Conservation (phyloP, 1,140 invertebrate species). For the Odontomachus brunneus region DNA sequence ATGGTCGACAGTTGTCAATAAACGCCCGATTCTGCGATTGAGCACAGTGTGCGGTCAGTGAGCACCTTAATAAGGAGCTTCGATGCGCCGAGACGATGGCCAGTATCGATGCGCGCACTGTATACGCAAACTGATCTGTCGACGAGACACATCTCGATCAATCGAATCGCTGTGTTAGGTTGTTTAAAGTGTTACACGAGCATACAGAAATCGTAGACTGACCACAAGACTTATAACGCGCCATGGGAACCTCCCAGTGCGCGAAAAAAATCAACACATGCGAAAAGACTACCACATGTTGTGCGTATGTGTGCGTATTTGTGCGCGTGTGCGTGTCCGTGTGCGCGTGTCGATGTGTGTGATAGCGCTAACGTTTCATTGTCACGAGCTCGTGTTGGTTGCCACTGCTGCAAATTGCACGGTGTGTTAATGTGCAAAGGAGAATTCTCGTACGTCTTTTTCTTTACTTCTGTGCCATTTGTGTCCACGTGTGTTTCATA, state of each 20-base stretch:
- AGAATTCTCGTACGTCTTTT: conserved; percentile 53
- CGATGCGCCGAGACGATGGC: conserved; percentile 61
- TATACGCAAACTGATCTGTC: conserved; percentile 58
- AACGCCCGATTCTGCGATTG: conserved; percentile 54
- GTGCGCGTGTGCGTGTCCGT: conserved; percentile 5
- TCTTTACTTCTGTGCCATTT: conserved; percentile 13
- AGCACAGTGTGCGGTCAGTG: conserved; percentile 78
- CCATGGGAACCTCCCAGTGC: conserved; percentile 49
- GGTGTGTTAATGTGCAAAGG: conserved; percentile 53
- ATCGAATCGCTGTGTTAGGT: conserved; percentile 60
- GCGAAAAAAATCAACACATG: conserved; percentile 40
- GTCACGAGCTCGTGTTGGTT: conserved; percentile 65
- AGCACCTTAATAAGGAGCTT: conserved; percentile 76
- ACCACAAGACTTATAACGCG: conserved; percentile 9
- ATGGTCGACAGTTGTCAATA: background rate
- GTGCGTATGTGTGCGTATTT: background rate
- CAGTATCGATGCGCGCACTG: conserved; percentile 56
- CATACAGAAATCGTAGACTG: conserved; percentile 34
- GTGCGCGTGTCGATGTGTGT: conserved; percentile 20
- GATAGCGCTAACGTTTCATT: conserved; percentile 45
- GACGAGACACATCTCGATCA: conserved; percentile 62
- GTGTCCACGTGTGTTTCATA: background rate
- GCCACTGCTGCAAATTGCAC: conserved; percentile 73
- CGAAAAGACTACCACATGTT: conserved; percentile 26
- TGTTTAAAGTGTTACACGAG: conserved; percentile 45